These are phyloP conservation scores for Stichodactyla mertensii DNA, from an alignment of 64 coral and sea anemone genomes.

Conservation along the genomic window DNA sequence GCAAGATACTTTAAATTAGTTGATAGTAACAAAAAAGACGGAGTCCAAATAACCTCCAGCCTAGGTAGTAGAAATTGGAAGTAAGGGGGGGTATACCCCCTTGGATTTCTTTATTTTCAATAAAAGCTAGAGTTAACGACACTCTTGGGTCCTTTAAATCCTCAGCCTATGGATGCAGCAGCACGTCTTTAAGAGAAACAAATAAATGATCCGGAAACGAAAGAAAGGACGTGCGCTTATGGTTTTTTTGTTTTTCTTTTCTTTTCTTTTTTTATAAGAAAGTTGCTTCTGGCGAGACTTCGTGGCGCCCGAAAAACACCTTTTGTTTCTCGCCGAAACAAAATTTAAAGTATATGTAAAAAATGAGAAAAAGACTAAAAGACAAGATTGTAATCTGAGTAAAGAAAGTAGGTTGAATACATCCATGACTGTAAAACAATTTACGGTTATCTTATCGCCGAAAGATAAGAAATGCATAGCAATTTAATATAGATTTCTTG, in stretches of 20 bases:
- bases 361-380: neutral
- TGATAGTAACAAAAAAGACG: too few relatives aligned
- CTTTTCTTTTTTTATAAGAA: neutral
- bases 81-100: constrained; percentile 3
- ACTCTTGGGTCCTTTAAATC: too few relatives aligned
- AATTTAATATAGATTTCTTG: neutral
- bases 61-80: neutral
- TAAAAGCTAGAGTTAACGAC: too few relatives aligned
- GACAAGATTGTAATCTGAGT: neutral
- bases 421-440: neutral
- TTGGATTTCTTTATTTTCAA: neutral
- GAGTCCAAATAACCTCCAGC: too few relatives aligned
- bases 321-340: neutral
- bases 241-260: too few relatives aligned
- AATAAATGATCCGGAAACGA: neutral
- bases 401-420: neutral
- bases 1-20: too few relatives aligned
- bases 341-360: neutral
- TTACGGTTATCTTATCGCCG: neutral
- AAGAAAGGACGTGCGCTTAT: neutral
- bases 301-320: neutral
- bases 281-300: neutral
- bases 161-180: neutral
- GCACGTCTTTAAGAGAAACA: too few relatives aligned
- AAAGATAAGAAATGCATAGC: neutral